phyloP scores from a whole-genome alignment of 2,888 invertebrate species.

The Deilephila elpenor region DNA sequence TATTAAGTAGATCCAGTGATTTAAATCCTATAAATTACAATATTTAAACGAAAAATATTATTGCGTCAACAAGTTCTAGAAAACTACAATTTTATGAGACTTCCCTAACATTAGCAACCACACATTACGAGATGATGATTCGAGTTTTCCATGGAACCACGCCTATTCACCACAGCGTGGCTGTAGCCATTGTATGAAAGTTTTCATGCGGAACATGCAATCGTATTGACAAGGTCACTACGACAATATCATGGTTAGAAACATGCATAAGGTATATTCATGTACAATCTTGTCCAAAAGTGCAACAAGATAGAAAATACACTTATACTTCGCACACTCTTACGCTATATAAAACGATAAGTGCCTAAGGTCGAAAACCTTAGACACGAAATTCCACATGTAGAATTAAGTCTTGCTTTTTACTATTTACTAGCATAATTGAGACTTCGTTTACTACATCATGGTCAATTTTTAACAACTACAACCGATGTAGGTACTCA shows the following conservation, averaged over 20 bases:
- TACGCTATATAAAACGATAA: neutral
- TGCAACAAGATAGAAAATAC: neutral
- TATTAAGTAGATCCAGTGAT: neutral
- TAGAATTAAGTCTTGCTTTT: no score
- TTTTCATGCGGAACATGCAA: conserved; percentile 70
- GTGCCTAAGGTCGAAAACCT: neutral
- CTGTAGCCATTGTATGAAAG: conserved; percentile 59
- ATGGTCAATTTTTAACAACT: no score
- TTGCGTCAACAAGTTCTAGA: neutral
- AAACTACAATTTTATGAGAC: neutral
- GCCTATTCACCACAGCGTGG: conserved; percentile 47
- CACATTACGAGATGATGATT: conserved; percentile 47
- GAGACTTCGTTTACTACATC: no score
- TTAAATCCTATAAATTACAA: neutral
- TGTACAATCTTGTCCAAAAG: conserved; percentile 47
- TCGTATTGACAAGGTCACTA: conserved; percentile 69
- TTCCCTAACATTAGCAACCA: neutral
- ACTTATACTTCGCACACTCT: neutral
- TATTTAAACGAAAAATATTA: neutral
- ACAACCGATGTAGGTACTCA: no score
- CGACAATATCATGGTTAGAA: conserved; percentile 43
- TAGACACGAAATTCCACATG: no score
- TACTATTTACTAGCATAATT: no score
- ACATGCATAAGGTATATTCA: conserved; percentile 44
- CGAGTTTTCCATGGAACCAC: conserved; percentile 53